Conservation (phyloP, 1,140 invertebrate genomes). For the Brachionus sp. region DNA sequence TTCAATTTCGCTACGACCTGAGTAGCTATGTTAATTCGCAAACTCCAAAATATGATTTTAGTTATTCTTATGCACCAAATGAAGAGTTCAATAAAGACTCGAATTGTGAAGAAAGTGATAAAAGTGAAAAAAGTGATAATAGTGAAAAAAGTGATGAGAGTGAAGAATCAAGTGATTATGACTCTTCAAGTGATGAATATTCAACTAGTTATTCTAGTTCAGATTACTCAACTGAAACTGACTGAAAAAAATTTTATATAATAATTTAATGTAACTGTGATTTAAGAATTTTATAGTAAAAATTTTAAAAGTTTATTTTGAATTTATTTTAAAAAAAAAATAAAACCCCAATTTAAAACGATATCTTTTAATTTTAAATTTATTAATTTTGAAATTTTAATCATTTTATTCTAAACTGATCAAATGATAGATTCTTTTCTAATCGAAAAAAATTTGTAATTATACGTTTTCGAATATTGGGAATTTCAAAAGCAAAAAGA, state of each 20-base stretch:
- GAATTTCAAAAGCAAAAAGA: no score
- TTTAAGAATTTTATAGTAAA: no score
- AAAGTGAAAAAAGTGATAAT: background rate
- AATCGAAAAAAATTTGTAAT: no score
- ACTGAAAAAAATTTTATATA: background rate
- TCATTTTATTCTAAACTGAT: no score
- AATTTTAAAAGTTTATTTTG: no score
- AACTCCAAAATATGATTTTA: slow-evolving; percentile 2
- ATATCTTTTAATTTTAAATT: no score
- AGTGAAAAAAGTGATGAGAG: background rate
- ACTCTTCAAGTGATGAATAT: background rate
- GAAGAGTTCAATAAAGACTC: background rate
- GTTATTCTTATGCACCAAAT: background rate
- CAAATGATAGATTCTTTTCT: no score
- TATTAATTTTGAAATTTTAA: no score
- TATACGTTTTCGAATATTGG: no score
- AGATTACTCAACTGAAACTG: background rate
- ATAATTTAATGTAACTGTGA: no score
- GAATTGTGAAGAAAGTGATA: background rate
- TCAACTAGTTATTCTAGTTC: background rate
- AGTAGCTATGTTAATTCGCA: background rate
- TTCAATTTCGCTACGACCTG: background rate
- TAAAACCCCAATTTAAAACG: no score
- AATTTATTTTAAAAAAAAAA: no score
- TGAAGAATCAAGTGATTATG: background rate